phyloP scores from a whole-genome alignment of 2,113 vertebrate species.

The Heterotilapia buettikoferi region DNA sequence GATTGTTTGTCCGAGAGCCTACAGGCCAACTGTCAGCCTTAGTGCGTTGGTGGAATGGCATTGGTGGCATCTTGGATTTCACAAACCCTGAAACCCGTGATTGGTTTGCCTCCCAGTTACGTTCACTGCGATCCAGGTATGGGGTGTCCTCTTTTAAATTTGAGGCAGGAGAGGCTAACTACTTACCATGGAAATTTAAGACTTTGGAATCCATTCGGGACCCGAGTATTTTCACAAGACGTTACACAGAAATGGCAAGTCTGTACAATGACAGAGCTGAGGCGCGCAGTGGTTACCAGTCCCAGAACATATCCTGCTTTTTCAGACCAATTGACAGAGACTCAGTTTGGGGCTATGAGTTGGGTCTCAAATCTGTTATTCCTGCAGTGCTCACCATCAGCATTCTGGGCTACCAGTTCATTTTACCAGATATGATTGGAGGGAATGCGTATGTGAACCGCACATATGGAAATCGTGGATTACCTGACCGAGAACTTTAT shows the following conservation, averaged over 20 bases:
- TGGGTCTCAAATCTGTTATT: conserved; percentile 91
- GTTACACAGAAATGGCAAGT: conserved; percentile 89
- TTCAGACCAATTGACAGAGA: conserved; percentile 90
- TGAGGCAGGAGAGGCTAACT: conserved; percentile 89
- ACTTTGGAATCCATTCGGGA: conserved; percentile 79
- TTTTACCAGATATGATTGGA: conserved; percentile 86
- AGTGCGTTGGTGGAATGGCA: conserved; percentile 92
- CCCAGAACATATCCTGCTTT: conserved; percentile 92
- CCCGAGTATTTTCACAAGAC: conserved; percentile 87
- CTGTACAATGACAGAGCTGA: conserved; percentile 86
- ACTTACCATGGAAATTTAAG: conserved; percentile 87
- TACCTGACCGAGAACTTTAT: conserved; percentile 90
- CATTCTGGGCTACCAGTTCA: conserved; percentile 90
- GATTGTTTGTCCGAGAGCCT: conserved; percentile 81
- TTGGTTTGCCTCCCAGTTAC: conserved; percentile 86
- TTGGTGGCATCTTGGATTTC: conserved; percentile 88
- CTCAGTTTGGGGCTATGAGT: conserved; percentile 90
- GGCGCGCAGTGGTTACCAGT: conserved; percentile 88
- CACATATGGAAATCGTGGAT: conserved; percentile 58
- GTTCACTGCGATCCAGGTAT: conserved; percentile 77
- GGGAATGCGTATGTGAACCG: conserved; percentile 78
- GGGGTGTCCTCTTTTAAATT: conserved; percentile 89
- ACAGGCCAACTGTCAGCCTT: conserved; percentile 77
- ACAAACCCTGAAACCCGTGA: conserved; percentile 84
- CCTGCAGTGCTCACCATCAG: conserved; percentile 92